Evolutionary conservation across 2,888 invertebrate genomes (phyloP).

Genomic region (Ischnus inquisitorius): DNA sequence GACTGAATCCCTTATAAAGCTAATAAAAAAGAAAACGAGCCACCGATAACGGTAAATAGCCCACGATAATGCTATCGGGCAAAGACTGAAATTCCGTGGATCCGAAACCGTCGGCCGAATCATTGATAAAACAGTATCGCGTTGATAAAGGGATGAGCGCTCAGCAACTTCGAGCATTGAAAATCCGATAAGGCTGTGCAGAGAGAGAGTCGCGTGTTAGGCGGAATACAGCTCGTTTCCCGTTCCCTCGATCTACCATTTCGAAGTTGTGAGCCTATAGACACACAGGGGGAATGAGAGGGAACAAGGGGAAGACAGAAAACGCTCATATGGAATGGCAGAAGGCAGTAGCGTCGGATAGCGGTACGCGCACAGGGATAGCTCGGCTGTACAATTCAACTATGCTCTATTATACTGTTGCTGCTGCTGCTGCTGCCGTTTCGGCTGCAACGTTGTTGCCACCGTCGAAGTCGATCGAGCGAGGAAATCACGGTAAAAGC

Average conservation of each 20-base stretch:
- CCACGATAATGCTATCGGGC: not conserved
- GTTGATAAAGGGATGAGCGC: not conserved
- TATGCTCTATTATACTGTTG: not conserved
- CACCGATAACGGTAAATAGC: not conserved
- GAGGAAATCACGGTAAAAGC: constrained; percentile 68
- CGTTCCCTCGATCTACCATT: not conserved
- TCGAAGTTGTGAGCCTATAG: constrained; percentile 7
- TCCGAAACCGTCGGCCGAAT: not conserved
- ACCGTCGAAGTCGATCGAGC: constrained; percentile 50
- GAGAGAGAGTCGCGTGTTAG: not conserved
- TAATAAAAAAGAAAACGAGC: not conserved
- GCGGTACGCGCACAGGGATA: not conserved
- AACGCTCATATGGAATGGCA: constrained; percentile 16
- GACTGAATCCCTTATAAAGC: no score
- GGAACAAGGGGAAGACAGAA: not conserved
- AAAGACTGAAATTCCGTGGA: not conserved
- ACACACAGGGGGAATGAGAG: not conserved
- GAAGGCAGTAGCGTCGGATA: constrained; percentile 18
- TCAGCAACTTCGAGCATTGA: not conserved
- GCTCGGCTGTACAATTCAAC: constrained; percentile 9
- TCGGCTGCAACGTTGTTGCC: constrained; percentile 32
- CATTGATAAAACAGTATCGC: constrained; percentile 11
- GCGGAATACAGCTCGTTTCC: constrained; percentile 13
- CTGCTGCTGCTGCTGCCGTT: not conserved
- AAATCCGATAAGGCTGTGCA: constrained; percentile 3